These are phyloP conservation scores for Atta texana DNA, from an alignment of 1,140 invertebrate species.

Conservation along the genomic window DNA sequence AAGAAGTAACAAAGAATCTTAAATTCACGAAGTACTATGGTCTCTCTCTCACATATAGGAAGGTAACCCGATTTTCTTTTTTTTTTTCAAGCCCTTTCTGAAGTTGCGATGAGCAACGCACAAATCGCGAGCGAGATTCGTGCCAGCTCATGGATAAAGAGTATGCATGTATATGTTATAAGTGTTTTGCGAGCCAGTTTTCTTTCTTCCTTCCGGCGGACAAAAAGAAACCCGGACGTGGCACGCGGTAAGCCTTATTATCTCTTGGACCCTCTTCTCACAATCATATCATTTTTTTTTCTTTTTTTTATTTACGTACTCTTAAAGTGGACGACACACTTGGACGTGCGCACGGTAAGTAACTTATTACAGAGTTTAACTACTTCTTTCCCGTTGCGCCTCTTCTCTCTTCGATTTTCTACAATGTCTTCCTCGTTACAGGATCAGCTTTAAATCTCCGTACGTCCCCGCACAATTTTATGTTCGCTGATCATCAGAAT, in stretches of 20 bases:
- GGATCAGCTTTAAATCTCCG: slow-evolving; percentile 66
- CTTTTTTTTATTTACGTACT: slow-evolving; percentile 67
- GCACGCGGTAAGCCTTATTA: slow-evolving; percentile 71
- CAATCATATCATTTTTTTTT: slow-evolving; percentile 62
- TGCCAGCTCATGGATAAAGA: slow-evolving; percentile 65
- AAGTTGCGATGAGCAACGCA: slow-evolving; percentile 55
- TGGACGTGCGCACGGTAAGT: slow-evolving; percentile 79
- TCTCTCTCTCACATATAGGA: slow-evolving; percentile 63
- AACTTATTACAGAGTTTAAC: slow-evolving; percentile 73
- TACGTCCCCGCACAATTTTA: not conserved
- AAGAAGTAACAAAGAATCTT: slow-evolving; percentile 66
- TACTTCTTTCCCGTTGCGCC: slow-evolving; percentile 61
- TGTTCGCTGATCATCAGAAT: slow-evolving; percentile 54
- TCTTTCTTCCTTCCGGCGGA: slow-evolving; percentile 62
- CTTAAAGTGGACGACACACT: slow-evolving; percentile 79
- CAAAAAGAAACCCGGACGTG: slow-evolving; percentile 62
- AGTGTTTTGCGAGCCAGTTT: slow-evolving; percentile 40
- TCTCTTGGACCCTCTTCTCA: slow-evolving; percentile 78
- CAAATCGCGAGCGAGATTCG: slow-evolving; percentile 50
- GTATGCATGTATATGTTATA: slow-evolving; percentile 25
- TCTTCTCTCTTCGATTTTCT: slow-evolving; percentile 52
- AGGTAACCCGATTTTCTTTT: slow-evolving; percentile 18
- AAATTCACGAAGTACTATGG: slow-evolving; percentile 29
- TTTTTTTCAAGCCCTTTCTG: slow-evolving; percentile 22
- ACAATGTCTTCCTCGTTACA: slow-evolving; percentile 45